Evolutionary conservation across 2,888 invertebrate species (phyloP).

Genomic region (Chymomyza caudatula): DNA sequence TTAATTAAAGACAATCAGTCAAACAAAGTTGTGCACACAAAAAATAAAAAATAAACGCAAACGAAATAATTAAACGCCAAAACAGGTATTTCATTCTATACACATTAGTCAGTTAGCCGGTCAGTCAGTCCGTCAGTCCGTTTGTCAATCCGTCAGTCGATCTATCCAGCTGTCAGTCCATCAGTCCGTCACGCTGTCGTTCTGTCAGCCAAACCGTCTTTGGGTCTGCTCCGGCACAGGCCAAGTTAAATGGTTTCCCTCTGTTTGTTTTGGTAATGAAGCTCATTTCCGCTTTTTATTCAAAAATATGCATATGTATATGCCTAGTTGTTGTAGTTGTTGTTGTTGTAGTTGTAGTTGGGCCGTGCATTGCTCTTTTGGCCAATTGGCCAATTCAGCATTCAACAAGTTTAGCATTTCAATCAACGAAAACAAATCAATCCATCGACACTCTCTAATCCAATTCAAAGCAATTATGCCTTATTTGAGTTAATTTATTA

Average conservation of each 20-base stretch:
- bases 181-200: neutral
- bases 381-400: slow-evolving; percentile 28
- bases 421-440: slow-evolving; percentile 35
- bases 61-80: slow-evolving; percentile 70
- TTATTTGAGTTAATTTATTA: slow-evolving; percentile 73
- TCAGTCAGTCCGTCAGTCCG: slow-evolving; percentile 22
- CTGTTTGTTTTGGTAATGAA: slow-evolving; percentile 77
- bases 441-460: slow-evolving; percentile 36
- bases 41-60: slow-evolving; percentile 53
- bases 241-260: slow-evolving; percentile 37
- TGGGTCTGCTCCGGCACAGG: slow-evolving; percentile 14
- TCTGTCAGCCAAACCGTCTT: slow-evolving; percentile 1
- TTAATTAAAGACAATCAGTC: slow-evolving; percentile 74
- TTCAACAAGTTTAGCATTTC: slow-evolving; percentile 45
- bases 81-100: slow-evolving; percentile 58
- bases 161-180: neutral
- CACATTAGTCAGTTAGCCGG: slow-evolving; percentile 17
- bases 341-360: neutral
- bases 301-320: slow-evolving; percentile 47
- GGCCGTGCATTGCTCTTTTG: slow-evolving; percentile 16
- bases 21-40: slow-evolving; percentile 42
- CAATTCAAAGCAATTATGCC: slow-evolving; percentile 66
- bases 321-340: slow-evolving; percentile 4
- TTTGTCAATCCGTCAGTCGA: neutral
- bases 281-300: slow-evolving; percentile 73